phyloP scores from a whole-genome alignment of 2,113 vertebrate genomes.

The Albula goreensis region DNA sequence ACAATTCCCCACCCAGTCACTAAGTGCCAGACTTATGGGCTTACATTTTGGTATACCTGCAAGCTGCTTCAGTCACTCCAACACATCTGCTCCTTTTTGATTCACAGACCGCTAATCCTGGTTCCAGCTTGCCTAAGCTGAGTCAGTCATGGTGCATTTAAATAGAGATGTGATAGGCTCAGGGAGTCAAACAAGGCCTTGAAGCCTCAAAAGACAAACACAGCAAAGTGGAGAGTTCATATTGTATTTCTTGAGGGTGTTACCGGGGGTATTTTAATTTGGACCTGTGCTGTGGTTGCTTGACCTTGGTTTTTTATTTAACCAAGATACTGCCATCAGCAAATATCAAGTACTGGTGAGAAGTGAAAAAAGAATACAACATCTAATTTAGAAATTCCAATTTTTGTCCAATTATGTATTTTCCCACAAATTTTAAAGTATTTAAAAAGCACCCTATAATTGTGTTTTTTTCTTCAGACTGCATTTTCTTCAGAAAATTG shows the following conservation, averaged over 20 bases:
- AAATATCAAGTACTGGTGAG: not conserved
- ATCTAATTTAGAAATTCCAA: not conserved
- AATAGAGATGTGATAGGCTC: slow-evolving; percentile 35
- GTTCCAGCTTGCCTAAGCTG: slow-evolving; percentile 32
- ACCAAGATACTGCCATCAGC: not conserved
- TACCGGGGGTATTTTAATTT: slow-evolving; percentile 39
- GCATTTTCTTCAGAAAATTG: too few relatives aligned
- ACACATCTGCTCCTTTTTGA: slow-evolving; percentile 34
- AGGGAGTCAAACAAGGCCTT: slow-evolving; percentile 18
- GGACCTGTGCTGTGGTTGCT: slow-evolving; percentile 40
- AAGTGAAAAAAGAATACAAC: not conserved
- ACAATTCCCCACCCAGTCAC: not conserved
- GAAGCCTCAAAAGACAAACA: slow-evolving; percentile 22
- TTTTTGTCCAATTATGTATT: not conserved
- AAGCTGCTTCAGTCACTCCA: slow-evolving; percentile 28
- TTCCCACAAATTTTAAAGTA: not conserved
- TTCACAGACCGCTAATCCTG: slow-evolving; percentile 33
- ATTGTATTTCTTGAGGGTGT: slow-evolving; percentile 51
- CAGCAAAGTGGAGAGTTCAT: not conserved
- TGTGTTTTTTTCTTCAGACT: too few relatives aligned
- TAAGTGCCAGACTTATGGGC: not conserved
- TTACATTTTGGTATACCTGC: slow-evolving; percentile 27
- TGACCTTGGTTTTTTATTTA: slow-evolving; percentile 39
- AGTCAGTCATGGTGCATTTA: slow-evolving; percentile 31
- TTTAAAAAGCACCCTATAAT: too few relatives aligned